Evolutionary conservation across 1,140 invertebrate species (phyloP).

Genomic region (Drosophila auraria): DNA sequence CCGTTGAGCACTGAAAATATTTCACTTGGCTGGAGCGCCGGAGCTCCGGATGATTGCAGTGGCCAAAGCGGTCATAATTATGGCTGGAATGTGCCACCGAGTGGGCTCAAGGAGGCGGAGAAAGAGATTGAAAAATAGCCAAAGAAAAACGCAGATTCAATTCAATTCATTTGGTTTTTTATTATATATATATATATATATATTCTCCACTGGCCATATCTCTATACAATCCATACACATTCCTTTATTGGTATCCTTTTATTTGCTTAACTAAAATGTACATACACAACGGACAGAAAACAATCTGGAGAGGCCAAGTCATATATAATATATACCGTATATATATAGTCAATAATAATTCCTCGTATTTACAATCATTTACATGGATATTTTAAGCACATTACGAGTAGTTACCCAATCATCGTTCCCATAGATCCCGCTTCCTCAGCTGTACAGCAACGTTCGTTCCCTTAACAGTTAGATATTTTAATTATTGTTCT

Average conservation of each 20-base stretch:
- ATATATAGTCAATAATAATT: constrained; percentile 47
- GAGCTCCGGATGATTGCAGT: constrained; percentile 20
- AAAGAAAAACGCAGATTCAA: constrained; percentile 35
- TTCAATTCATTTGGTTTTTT: constrained; percentile 53
- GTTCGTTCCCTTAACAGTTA: constrained; percentile 48
- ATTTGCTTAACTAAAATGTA: constrained; percentile 75
- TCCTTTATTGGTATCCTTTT: constrained; percentile 37
- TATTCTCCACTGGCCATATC: constrained; percentile 30
- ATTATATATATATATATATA: constrained; percentile 19
- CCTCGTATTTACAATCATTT: constrained; percentile 72
- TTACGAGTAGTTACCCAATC: constrained; percentile 54
- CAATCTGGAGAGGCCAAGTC: constrained; percentile 61
- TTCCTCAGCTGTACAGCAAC: constrained; percentile 61
- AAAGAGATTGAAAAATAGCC: constrained; percentile 22
- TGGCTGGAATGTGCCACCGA: constrained; percentile 38
- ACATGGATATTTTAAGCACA: constrained; percentile 73
- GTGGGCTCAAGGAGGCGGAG: neutral
- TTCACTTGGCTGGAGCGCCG: constrained; percentile 51
- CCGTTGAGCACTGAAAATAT: constrained; percentile 72
- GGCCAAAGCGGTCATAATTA: constrained; percentile 54
- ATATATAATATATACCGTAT: constrained; percentile 40
- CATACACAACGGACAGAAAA: constrained; percentile 62
- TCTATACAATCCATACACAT: constrained; percentile 63
- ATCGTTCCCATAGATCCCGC: constrained; percentile 26
- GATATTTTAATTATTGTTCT: constrained; percentile 81